Percentiles rank a stretch among this genome's conserved stretches.
These are phyloP conservation scores for Microctenopoma steveboyesi DNA, from an alignment of 2,797 vertebrate genomes.

Conservation along the genomic window DNA sequence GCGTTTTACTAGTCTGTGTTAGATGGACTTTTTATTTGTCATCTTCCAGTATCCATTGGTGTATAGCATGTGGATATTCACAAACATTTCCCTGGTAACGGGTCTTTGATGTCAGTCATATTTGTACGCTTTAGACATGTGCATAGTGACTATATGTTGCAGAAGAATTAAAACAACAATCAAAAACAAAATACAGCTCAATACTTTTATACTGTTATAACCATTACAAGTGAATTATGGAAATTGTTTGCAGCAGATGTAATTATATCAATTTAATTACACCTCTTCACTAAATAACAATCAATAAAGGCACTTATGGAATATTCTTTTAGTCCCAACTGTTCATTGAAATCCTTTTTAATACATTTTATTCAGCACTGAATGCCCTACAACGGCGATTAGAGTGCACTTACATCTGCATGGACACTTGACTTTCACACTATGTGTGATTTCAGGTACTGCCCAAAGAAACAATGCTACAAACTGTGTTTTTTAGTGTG, in stretches of 20 bases:
- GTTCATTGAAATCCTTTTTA: too few species aligned
- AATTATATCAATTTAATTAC: not conserved
- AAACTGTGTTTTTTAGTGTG: conserved; percentile 13
- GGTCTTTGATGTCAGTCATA: conserved; percentile 12
- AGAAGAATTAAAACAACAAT: not conserved
- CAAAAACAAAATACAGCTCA: not conserved
- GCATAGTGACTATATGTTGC: not conserved
- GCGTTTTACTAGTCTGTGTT: conserved; percentile 12
- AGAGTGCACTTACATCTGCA: too few species aligned
- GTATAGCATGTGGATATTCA: conserved; percentile 27
- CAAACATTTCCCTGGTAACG: conserved; percentile 52
- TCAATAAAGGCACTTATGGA: too few species aligned
- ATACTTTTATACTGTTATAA: not conserved
- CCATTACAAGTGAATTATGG: not conserved
- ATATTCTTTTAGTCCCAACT: too few species aligned
- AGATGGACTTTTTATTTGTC: conserved; percentile 28
- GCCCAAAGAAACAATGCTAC: conserved; percentile 21
- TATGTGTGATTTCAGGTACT: conserved; percentile 17
- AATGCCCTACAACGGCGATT: too few species aligned
- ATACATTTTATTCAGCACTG: too few species aligned
- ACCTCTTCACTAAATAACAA: too few species aligned
- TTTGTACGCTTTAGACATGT: conserved; percentile 1
- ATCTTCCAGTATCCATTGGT: conserved; percentile 28
- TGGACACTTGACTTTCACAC: not conserved
- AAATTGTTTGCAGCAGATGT: not conserved